Percentiles rank a stretch among this genome's conserved stretches.
Conservation (phyloP, 2,797 vertebrate genomes). For the Chelonia mydas region DNA sequence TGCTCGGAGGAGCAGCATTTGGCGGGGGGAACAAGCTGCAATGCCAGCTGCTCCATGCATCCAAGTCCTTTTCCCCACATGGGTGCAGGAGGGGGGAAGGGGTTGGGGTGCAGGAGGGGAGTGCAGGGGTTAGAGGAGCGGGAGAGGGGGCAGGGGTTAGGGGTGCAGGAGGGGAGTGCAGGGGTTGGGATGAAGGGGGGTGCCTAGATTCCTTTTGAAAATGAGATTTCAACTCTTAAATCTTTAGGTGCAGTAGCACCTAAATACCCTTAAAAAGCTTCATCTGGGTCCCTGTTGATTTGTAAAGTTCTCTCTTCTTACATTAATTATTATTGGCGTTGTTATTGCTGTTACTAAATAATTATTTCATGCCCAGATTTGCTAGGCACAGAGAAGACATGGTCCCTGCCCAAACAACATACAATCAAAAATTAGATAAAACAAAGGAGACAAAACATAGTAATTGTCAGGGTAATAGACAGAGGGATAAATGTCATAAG, state of each 20-base stretch:
- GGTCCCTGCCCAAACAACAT: accelerated
- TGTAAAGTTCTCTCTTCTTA: background rate
- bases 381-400: background rate
- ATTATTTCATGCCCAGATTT: background rate
- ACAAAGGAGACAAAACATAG: accelerated
- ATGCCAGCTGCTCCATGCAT: no score
- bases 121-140: no score
- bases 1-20: no score
- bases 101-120: no score
- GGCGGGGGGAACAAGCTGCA: no score
- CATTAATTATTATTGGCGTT: background rate
- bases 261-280: background rate
- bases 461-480: background rate
- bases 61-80: no score
- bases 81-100: no score
- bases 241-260: background rate
- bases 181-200: no score
- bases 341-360: background rate
- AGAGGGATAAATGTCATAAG: background rate
- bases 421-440: background rate
- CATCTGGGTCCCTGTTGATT: background rate
- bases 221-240: background rate
- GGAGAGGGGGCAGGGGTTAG: no score
- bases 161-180: no score
- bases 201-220: background rate